phyloP scores from a whole-genome alignment of 2,888 invertebrate species.

The Aspidiotus destructor region DNA sequence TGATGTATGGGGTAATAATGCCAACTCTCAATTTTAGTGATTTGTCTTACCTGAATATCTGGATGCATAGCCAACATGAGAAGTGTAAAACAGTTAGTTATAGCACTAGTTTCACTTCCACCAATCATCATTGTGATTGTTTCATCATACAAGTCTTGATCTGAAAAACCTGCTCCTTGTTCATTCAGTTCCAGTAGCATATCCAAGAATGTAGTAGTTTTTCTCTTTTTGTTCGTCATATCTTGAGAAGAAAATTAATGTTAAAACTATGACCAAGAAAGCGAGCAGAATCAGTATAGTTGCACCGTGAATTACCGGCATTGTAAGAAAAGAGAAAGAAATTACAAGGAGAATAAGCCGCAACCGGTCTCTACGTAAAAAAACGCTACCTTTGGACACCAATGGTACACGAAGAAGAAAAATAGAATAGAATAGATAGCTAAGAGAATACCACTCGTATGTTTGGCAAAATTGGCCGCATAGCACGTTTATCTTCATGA shows the following conservation, averaged over 20 bases:
- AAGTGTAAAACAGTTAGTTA: conserved; percentile 38
- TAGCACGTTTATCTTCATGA: too few relatives aligned
- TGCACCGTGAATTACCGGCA: conserved; percentile 28
- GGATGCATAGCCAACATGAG: conserved; percentile 39
- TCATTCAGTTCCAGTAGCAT: conserved; percentile 37
- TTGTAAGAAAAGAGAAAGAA: background rate
- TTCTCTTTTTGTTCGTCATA: conserved; percentile 33
- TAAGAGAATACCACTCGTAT: too few relatives aligned
- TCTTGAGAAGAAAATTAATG: background rate
- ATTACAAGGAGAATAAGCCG: background rate
- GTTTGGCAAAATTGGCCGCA: too few relatives aligned
- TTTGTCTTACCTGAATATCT: conserved; percentile 38
- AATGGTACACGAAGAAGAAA: too few relatives aligned
- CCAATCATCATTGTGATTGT: conserved; percentile 35
- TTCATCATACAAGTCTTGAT: conserved; percentile 37
- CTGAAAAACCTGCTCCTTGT: conserved; percentile 35
- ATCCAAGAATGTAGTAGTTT: conserved; percentile 35
- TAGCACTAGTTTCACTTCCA: conserved; percentile 40
- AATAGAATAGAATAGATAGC: too few relatives aligned
- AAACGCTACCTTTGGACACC: too few relatives aligned
- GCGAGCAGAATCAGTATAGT: conserved; percentile 24
- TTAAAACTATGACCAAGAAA: background rate
- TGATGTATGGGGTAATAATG: too few relatives aligned
- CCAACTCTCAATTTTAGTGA: too few relatives aligned
- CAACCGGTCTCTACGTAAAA: too few relatives aligned